Percentiles rank a stretch among this genome's conserved stretches.
Conservation (phyloP, 2,113 vertebrate genomes). For the Columba livia region DNA sequence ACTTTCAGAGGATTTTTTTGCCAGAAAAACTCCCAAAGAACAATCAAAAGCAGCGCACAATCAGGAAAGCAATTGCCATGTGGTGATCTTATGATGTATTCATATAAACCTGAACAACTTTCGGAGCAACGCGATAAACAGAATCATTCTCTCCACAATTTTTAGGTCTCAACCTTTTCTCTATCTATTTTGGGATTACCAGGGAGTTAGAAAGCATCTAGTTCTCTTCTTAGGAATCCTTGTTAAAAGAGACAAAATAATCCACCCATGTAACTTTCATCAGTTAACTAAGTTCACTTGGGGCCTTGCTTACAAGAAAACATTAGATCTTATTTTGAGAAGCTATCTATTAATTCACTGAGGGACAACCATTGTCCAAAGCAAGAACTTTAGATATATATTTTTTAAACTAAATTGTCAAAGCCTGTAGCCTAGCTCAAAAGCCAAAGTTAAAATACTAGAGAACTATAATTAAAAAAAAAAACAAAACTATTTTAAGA, state of each 20-base stretch:
- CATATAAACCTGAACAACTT: neutral
- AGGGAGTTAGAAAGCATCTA: neutral
- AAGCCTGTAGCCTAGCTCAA: neutral
- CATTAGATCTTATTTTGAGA: neutral
- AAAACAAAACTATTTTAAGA: neutral
- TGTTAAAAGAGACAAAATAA: neutral
- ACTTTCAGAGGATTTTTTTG: neutral
- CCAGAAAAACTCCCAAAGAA: neutral
- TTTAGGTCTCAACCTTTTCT: neutral
- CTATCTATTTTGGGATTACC: neutral
- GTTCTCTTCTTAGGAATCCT: neutral
- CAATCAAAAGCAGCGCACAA: neutral
- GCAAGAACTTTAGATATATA: neutral
- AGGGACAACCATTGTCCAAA: neutral
- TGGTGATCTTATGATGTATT: neutral
- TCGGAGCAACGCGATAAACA: neutral
- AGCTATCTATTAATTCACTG: neutral
- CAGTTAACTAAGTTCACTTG: neutral
- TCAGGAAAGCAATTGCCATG: neutral
- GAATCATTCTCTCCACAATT: neutral
- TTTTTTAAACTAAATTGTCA: neutral
- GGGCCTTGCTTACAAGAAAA: neutral
- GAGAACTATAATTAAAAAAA: neutral
- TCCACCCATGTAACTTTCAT: rapidly evolving
- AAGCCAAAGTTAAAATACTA: neutral